Base-by-base conservation (phyloP, 2,888 invertebrate species). In the Drosophila gaucha region DNA sequence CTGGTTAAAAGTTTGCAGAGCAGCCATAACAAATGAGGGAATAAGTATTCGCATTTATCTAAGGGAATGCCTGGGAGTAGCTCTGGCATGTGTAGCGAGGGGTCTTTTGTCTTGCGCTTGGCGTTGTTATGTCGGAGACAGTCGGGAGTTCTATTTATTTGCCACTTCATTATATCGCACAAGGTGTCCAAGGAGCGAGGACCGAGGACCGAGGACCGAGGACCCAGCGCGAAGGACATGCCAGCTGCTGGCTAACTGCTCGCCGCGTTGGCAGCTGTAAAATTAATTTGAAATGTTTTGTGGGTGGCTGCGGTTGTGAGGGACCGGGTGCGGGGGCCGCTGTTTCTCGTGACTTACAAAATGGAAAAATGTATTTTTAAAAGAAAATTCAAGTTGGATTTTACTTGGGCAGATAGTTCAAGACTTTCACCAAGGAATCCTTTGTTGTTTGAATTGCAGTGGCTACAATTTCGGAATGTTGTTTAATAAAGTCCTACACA, bases 271-370 rank as follows among this genome's bases (percentile, higher is more conserved):
- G 72, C 86, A 85, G 83, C 86, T 80, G 72, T 79, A 78, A 80
- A 79, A 82, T 85, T 80, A 85, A 85, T 80, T 80, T 85, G 79
- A 80, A 85, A 85, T 72, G 79, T 75, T 72, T 72, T 58, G 43
- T 60, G 56, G 33, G 28, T 31, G 9, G 22, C 14, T 57, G 26
- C 31, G 49, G 49, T 39, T 28, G 51, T n/a, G n/a, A n/a, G n/a
- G n/a, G n/a, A n/a, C n/a, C n/a, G n/a, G n/a, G n/a, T 31, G 55
- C 44, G 18, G n/a, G 39, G 24, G 28, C 14, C 24, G 16, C 14
- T 30, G 41, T 18, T 20, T 36, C n/a, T 28, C 20, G 14, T 28
- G 36, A 33, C 38, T 33, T 50, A 41, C 46, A 41, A 57, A 66
- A 58, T 47, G 39, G 38, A 14, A 36, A 51, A 36, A 26, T 39